These are phyloP conservation scores for Pantherophis vulpinus DNA, from an alignment of 2,797 vertebrate species.

Conservation along the genomic window DNA sequence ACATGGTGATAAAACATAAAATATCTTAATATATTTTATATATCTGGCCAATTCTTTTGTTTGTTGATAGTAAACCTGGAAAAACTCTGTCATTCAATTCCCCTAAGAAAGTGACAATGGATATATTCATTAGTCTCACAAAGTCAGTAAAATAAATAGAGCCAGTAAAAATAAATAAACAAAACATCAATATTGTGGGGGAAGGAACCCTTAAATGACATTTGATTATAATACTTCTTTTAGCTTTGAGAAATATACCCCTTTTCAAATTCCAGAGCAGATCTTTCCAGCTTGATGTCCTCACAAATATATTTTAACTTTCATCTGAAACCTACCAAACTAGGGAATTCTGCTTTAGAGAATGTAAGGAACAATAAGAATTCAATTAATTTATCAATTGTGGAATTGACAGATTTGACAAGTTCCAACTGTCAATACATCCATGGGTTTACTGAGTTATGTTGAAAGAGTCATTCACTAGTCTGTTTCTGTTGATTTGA, in stretches of 20 bases:
- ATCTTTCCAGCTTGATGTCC: not conserved
- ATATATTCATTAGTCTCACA: not conserved
- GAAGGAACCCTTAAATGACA: not conserved
- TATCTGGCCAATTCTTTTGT: constrained; percentile 33
- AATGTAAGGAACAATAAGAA: not conserved
- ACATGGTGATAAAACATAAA: not conserved
- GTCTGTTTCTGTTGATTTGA: not conserved
- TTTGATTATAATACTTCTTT: constrained; percentile 15
- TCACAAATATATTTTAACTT: not conserved
- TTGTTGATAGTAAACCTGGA: constrained; percentile 21
- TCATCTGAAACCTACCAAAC: not conserved
- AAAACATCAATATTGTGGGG: not conserved
- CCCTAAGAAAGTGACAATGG: not conserved
- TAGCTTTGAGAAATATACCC: not conserved
- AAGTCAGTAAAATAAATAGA: constrained; percentile 1
- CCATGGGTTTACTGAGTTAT: not conserved
- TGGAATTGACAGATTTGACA: not conserved
- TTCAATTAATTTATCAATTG: not conserved
- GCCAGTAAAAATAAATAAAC: not conserved
- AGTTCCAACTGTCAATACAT: not conserved
- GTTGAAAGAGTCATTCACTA: not conserved
- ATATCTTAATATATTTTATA: constrained; percentile 5
- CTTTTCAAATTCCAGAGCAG: not conserved
- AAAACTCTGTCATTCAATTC: constrained; percentile 23
- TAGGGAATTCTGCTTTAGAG: not conserved